phyloP scores from a whole-genome alignment of 2,113 vertebrate species.

The Dipodomys spectabilis region DNA sequence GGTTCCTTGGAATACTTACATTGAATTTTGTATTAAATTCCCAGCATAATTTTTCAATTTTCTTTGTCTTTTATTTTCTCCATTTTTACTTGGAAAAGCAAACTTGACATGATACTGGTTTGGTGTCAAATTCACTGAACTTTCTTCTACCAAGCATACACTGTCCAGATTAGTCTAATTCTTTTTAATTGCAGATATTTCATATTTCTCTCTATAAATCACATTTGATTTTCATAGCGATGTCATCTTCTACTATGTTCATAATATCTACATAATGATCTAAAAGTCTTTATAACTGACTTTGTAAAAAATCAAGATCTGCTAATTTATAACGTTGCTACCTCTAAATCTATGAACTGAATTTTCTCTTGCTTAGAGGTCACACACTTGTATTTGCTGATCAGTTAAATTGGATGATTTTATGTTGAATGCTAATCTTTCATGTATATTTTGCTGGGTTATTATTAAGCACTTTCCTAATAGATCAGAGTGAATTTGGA shows the following conservation, averaged over 20 bases:
- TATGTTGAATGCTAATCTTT: too few relatives aligned
- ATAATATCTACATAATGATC: neutral
- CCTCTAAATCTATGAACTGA: neutral
- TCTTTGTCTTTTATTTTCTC: neutral
- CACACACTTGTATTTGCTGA: neutral
- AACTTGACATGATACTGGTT: neutral
- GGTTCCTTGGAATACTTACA: neutral
- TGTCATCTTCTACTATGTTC: neutral
- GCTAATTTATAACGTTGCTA: too few relatives aligned
- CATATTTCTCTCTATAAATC: neutral
- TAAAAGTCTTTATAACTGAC: neutral
- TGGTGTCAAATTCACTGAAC: neutral
- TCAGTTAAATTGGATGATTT: too few relatives aligned
- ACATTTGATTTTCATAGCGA: neutral
- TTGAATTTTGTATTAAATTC: too few relatives aligned
- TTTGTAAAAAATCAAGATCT: neutral
- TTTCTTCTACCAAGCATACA: too few relatives aligned
- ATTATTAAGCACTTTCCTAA: neutral
- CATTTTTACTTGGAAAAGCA: neutral
- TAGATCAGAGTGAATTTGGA: neutral
- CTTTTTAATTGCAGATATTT: neutral
- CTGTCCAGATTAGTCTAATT: too few relatives aligned
- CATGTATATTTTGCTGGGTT: neutral
- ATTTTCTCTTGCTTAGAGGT: neutral
- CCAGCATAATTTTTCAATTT: neutral